These are phyloP conservation scores for Hirtodrosophila cameraria DNA, from an alignment of 2,888 invertebrate genomes.

Conservation along the genomic window DNA sequence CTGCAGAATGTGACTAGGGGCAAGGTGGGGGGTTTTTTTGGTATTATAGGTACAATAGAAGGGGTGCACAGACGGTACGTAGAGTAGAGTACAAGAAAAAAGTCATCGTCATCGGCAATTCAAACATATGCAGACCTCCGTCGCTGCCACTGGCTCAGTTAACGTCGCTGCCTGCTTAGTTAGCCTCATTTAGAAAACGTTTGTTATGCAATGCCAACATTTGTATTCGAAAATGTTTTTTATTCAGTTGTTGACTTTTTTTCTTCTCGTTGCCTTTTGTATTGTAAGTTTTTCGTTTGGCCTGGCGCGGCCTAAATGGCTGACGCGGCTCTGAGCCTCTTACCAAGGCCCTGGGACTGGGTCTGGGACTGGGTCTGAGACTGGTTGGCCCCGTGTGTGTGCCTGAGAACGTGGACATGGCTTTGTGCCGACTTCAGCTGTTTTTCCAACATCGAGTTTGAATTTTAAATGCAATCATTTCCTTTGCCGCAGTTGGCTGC, in stretches of 20 bases:
- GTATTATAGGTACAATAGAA: neutral
- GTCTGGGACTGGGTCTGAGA: conserved; percentile 32
- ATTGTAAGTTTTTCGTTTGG: conserved; percentile 54
- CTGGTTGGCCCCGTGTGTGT: conserved; percentile 14
- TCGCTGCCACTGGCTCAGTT: conserved; percentile 11
- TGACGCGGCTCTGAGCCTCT: conserved; percentile 56
- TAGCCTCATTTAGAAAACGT: conserved; percentile 80
- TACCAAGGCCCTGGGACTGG: conserved; percentile 33
- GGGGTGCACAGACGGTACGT: conserved; percentile 33
- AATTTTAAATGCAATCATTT: conserved; percentile 83
- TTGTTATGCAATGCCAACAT: conserved; percentile 83
- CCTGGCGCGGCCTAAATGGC: conserved; percentile 73
- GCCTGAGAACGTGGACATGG: conserved; percentile 58
- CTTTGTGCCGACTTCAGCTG: conserved; percentile 77
- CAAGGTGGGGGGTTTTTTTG: neutral
- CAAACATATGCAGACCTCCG: conserved; percentile 73
- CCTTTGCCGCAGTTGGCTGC: conserved; percentile 70
- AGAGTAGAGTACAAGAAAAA: conserved; percentile 67
- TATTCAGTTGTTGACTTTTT: conserved; percentile 73
- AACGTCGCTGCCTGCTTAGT: conserved; percentile 69
- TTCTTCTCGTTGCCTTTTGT: conserved; percentile 47
- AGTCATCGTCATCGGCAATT: conserved; percentile 78
- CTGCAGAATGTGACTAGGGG: conserved; percentile 1
- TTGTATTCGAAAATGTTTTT: conserved; percentile 82
- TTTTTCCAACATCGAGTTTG: conserved; percentile 74